phyloP scores from a whole-genome alignment of 2,797 vertebrate genomes.

The Lepilemur septentrionalis region DNA sequence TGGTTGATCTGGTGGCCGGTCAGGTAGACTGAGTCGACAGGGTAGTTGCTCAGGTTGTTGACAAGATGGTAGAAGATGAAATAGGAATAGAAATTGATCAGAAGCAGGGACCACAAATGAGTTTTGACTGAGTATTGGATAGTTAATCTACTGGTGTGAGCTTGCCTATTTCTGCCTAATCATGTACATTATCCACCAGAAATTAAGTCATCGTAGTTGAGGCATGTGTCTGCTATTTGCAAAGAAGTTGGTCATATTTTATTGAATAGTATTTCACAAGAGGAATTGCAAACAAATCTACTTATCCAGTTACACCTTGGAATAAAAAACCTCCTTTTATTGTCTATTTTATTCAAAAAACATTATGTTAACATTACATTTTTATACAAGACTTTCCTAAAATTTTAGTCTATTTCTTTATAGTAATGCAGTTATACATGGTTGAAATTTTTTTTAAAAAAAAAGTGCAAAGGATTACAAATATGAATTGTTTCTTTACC shows the following conservation, averaged over 20 bases:
- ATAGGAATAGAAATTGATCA: conserved; percentile 79
- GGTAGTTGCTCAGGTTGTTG: conserved; percentile 39
- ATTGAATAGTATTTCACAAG: conserved; percentile 58
- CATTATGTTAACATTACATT: neutral
- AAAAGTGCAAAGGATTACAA: neutral
- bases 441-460: neutral
- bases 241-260: conserved; percentile 67
- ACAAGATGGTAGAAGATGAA: conserved; percentile 60
- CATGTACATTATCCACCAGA: conserved; percentile 76
- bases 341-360: conserved; percentile 38
- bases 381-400: neutral
- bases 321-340: conserved; percentile 69
- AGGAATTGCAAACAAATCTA: conserved; percentile 67
- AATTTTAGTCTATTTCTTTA: neutral
- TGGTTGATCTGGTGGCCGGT: neutral
- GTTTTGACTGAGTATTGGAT: conserved; percentile 88
- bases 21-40: conserved; percentile 57
- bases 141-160: conserved; percentile 76
- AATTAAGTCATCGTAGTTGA: conserved; percentile 73
- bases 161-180: conserved; percentile 60
- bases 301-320: conserved; percentile 53
- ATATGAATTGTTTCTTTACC: neutral
- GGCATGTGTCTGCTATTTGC: conserved; percentile 70
- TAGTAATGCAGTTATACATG: neutral
- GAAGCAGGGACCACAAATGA: conserved; percentile 87